Conservation (phyloP, 64 coral and sea anemone genomes). For the Pachyseris speciosa region DNA sequence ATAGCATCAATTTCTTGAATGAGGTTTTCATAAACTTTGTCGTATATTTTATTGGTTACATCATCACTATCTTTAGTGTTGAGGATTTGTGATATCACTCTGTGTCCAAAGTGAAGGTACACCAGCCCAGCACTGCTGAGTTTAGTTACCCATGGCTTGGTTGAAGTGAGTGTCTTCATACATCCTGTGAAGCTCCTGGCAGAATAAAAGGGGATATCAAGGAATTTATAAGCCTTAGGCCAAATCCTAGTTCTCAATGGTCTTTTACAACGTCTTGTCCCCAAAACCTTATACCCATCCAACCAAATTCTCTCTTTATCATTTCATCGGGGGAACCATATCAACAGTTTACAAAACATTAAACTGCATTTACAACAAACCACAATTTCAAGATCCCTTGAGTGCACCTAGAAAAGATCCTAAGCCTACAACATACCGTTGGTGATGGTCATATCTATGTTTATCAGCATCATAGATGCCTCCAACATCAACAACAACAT, state of each 20-base stretch:
- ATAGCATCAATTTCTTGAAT: conserved; percentile 99
- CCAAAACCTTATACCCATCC: too few relatives aligned
- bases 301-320: too few relatives aligned
- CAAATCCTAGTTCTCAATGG: too few relatives aligned
- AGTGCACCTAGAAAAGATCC: not conserved
- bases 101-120: conserved; percentile 94
- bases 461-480: conserved; percentile 81
- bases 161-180: conserved; percentile 74
- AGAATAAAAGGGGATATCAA: not conserved
- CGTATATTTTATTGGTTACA: conserved; percentile 77
- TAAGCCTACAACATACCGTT: conserved; percentile 58
- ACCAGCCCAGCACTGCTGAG: conserved; percentile 98
- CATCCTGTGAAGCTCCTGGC: conserved; percentile 86
- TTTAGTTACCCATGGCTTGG: conserved; percentile 82
- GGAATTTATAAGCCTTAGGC: too few relatives aligned
- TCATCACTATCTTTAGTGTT: conserved; percentile 68
- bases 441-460: conserved; percentile 99
- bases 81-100: conserved; percentile 77
- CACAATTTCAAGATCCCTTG: too few relatives aligned
- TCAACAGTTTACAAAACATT: too few relatives aligned
- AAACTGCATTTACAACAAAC: too few relatives aligned
- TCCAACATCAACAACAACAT: conserved; percentile 99
- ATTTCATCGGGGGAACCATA: too few relatives aligned
- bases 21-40: conserved; percentile 93
- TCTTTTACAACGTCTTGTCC: too few relatives aligned